Evolutionary conservation across 2,888 invertebrate species (phyloP).

Genomic region (Caenorhabditis angaria): DNA sequence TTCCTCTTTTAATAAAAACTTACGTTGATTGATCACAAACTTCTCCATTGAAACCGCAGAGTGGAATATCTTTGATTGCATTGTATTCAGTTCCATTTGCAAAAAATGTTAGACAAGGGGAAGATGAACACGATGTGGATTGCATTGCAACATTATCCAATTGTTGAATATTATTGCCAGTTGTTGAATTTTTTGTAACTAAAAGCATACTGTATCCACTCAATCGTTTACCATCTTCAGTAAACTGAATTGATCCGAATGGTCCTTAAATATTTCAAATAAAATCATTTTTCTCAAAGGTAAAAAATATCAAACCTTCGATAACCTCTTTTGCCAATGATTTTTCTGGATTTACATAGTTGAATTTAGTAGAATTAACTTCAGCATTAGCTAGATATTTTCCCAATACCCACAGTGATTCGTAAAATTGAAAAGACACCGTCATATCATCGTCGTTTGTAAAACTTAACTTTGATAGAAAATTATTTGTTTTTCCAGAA

Average conservation of each 20-base stretch:
- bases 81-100: slow-evolving; percentile 14
- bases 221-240: slow-evolving; percentile 20
- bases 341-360: slow-evolving; percentile 27
- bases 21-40: slow-evolving; percentile 65
- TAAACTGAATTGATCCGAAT: slow-evolving; percentile 26
- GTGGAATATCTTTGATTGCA: slow-evolving; percentile 52
- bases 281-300: neutral
- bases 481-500: slow-evolving; percentile 9
- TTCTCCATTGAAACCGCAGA: slow-evolving; percentile 66
- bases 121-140: neutral
- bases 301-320: neutral
- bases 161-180: neutral
- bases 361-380: slow-evolving; percentile 18
- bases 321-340: neutral
- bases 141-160: slow-evolving; percentile 11
- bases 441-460: slow-evolving; percentile 14
- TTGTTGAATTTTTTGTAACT: neutral
- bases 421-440: slow-evolving; percentile 44
- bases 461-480: slow-evolving; percentile 26
- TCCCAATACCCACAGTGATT: slow-evolving; percentile 29
- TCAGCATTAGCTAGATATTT: slow-evolving; percentile 21
- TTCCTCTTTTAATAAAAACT: neutral
- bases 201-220: slow-evolving; percentile 21
- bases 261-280: slow-evolving; percentile 19
- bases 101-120: slow-evolving; percentile 3